phyloP scores from a whole-genome alignment of 53 echinoderm and acorn worm genomes.

The Glandiceps talaboti region DNA sequence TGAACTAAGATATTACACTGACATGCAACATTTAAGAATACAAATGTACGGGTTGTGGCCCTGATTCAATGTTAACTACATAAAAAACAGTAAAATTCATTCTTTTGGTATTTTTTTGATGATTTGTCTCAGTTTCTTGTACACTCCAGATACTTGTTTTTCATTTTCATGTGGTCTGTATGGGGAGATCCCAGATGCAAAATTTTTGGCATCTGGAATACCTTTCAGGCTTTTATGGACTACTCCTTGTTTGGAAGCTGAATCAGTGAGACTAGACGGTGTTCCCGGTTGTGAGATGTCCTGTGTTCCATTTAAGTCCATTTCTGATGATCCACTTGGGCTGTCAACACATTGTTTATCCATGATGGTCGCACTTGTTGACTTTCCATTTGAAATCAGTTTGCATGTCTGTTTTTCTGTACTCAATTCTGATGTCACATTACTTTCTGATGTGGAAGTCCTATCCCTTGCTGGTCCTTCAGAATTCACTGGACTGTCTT shows the following conservation, averaged over 20 bases:
- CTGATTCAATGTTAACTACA: too few species aligned
- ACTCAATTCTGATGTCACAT: too few species aligned
- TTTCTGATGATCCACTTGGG: neutral
- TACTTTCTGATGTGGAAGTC: neutral
- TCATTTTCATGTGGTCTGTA: conserved; percentile 58
- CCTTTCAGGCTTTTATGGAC: conserved; percentile 21
- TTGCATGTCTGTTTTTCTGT: too few species aligned
- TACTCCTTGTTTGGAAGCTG: neutral
- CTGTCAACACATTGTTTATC: neutral
- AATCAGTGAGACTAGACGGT: neutral
- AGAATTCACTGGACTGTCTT: neutral
- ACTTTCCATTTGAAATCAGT: neutral
- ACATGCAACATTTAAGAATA: too few species aligned
- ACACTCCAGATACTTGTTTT: conserved; percentile 45
- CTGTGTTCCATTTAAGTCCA: neutral
- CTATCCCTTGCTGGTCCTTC: neutral
- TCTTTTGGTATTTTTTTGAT: conserved; percentile 35
- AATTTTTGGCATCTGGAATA: conserved; percentile 68
- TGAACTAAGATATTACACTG: too few species aligned
- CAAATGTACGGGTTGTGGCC: too few species aligned
- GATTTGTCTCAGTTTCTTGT: conserved; percentile 32
- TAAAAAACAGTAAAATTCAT: too few species aligned
- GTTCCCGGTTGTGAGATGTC: neutral
- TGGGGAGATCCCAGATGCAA: conserved; percentile 82
- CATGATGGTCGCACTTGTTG: neutral